A percentile compares a stretch with the other conserved stretches of the same genome.
Evolutionary conservation across 2,113 vertebrate genomes (phyloP).

Genomic region (Junco hyemalis): DNA sequence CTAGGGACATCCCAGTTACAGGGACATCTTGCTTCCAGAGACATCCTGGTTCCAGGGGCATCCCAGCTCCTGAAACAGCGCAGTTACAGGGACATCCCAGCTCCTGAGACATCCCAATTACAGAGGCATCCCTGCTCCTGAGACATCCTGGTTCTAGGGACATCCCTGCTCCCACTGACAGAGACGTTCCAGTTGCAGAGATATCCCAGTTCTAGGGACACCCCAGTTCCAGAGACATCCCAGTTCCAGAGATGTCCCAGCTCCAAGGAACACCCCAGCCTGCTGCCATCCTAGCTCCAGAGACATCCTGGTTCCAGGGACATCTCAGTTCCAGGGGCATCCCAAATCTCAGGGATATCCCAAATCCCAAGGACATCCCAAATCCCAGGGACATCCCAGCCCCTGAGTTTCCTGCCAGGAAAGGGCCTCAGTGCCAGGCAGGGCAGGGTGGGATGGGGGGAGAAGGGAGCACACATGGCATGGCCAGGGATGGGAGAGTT

Average conservation of each 20-base stretch:
- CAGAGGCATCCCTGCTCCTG: no score
- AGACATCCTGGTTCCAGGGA: not conserved
- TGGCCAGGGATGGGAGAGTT: not conserved
- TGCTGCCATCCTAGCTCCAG: not conserved
- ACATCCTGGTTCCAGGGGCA: rapidly evolving
- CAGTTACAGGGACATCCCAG: not conserved
- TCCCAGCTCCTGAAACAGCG: not conserved
- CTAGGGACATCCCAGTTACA: not conserved
- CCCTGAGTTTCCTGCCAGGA: not conserved
- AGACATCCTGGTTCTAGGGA: no score
- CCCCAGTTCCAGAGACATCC: not conserved
- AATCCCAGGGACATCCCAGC: not conserved
- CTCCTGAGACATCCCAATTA: no score
- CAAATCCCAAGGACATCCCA: not conserved
- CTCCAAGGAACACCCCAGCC: not conserved
- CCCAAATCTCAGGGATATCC: not conserved
- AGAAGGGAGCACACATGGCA: not conserved
- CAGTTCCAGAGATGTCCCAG: not conserved
- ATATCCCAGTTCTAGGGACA: rapidly evolving
- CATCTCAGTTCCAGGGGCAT: rapidly evolving
- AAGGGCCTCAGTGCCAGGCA: not conserved
- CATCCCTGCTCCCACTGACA: no score
- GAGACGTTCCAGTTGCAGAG: rapidly evolving
- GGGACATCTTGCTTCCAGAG: not conserved
- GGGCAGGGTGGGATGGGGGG: not conserved